Conservation (phyloP, 2,797 vertebrate genomes). For the Alauda arvensis region DNA sequence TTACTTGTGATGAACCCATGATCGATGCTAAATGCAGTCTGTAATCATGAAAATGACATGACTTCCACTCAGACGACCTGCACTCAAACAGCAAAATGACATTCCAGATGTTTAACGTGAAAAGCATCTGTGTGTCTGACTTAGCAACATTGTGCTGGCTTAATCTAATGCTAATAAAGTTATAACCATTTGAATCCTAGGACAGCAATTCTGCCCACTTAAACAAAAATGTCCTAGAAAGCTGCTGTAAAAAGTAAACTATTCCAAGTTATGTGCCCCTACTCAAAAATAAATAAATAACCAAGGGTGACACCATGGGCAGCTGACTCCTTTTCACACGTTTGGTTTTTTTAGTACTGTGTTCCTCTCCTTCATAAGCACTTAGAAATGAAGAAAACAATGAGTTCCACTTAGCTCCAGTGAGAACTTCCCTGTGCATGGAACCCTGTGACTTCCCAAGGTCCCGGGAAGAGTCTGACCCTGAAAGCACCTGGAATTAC, state of each 20-base stretch:
- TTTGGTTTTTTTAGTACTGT: neutral
- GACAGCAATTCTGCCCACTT: neutral
- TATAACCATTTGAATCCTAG: accelerated
- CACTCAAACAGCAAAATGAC: neutral
- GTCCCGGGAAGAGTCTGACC: accelerated
- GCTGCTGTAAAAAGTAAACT: neutral
- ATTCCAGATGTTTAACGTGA: neutral
- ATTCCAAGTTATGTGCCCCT: neutral
- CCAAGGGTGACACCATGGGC: neutral
- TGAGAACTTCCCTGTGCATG: accelerated
- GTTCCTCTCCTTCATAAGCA: neutral
- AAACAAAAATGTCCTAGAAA: neutral
- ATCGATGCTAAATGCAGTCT: neutral
- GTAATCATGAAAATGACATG: neutral
- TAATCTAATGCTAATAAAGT: neutral
- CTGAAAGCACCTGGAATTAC: neutral
- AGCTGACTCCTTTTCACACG: accelerated
- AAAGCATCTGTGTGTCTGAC: neutral
- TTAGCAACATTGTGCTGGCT: neutral
- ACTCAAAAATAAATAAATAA: neutral
- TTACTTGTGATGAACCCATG: neutral
- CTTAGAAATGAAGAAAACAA: accelerated
- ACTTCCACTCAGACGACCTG: neutral
- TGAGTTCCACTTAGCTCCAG: neutral
- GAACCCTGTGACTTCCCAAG: neutral